Evolutionary conservation across 2,113 vertebrate genomes (phyloP), one percentile per base, ranked within the genome.

Genomic region (Carettochelys insculpta): DNA sequence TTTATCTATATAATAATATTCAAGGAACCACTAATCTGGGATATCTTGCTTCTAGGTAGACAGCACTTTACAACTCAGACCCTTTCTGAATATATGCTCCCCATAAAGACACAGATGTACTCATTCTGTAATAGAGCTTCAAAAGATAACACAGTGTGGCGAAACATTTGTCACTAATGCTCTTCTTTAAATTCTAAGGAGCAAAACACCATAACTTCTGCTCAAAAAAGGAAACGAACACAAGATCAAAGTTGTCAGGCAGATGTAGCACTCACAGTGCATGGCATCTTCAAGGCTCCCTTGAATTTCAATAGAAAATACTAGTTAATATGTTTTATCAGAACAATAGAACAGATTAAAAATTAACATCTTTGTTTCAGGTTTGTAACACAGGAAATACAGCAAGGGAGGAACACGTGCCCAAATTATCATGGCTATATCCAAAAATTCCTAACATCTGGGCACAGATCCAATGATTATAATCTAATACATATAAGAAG

Each of bases 91-190:
- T 71, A 45, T 6, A 75, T n/a, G 48, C 47, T 56, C 5, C n/a
- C 71, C 11, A 80, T 83, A 75, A 82, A 50, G 76, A 82, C 20
- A 41, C n/a, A 88, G 71, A 38, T 2, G 13, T 80, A 77, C 20
- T 5, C 61, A 77, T n/a, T 8, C 13, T 1, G 34, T 77, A 51
- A 52, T 38, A 47, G 87, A 85, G 38, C 20, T 4, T 7, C 65
- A n/a, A 13, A 13, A 8, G 3, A 19, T 2, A n/a, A 76, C 1
- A 43, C 25, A 54, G 27, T 78, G n/a, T 58, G 52, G 65, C 41
- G 54, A 58, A 6, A 58, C 27, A 43, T 56, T 43, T 88, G 27
- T 91, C 0, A 0, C 11, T 77, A 51, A 41, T 73, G 38, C 45
- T 24, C 41, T 29, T 24, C n/a, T 91, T 80, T 76, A 52, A 71